Conservation (phyloP, 2,113 vertebrate genomes). For the Eulemur macaco region DNA sequence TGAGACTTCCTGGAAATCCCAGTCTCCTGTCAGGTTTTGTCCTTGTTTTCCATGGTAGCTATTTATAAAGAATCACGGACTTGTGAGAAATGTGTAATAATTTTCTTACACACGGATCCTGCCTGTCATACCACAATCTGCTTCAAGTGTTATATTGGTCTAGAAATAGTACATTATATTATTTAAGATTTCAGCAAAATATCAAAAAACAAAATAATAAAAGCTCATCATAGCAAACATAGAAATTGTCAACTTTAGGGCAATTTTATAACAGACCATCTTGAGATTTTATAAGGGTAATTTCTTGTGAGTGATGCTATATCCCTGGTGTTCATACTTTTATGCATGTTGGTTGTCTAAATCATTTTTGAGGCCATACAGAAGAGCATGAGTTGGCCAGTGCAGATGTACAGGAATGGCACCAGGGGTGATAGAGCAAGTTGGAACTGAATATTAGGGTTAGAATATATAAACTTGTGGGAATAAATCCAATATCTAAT, state of each 20-base stretch:
- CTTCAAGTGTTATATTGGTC: neutral
- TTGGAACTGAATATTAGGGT: neutral
- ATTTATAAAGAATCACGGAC: neutral
- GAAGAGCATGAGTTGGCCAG: neutral
- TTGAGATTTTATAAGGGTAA: neutral
- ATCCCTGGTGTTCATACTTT: neutral
- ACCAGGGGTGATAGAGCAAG: neutral
- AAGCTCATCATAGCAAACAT: neutral
- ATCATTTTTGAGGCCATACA: constrained; percentile 15
- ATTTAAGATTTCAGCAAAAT: constrained; percentile 22
- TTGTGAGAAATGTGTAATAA: neutral
- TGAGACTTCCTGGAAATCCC: neutral
- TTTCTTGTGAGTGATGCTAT: constrained; percentile 34
- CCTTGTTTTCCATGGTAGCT: neutral
- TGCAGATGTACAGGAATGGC: neutral
- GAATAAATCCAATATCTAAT: neutral
- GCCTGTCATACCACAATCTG: neutral
- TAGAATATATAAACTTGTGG: constrained; percentile 3
- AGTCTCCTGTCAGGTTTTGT: neutral
- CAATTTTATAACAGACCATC: neutral
- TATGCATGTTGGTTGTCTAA: neutral
- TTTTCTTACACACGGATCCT: neutral
- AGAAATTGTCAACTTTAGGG: neutral
- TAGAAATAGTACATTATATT: neutral
- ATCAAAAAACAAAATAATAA: neutral